phyloP scores from a whole-genome alignment of 2,888 invertebrate species.

The Acronicta aceris region DNA sequence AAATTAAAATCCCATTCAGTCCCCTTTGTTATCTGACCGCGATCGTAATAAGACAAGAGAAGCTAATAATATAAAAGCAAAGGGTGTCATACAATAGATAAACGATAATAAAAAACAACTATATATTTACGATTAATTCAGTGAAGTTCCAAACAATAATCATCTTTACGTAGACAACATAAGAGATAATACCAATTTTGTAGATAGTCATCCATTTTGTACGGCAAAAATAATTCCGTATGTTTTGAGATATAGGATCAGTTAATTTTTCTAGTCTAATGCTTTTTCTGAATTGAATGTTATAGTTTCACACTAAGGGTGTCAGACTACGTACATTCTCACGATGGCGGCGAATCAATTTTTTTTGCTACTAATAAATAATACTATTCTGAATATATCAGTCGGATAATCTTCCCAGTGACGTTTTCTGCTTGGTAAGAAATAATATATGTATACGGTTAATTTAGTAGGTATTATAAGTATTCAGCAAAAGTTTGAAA shows the following conservation, averaged over 20 bases:
- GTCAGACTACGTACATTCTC: constrained; percentile 67
- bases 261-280: constrained; percentile 85
- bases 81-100: constrained; percentile 80
- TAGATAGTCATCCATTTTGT: constrained; percentile 28
- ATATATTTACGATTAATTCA: constrained; percentile 26
- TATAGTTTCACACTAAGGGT: constrained; percentile 74
- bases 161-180: constrained; percentile 54
- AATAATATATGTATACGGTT: constrained; percentile 8
- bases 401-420: constrained; percentile 39
- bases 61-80: constrained; percentile 79
- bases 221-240: constrained; percentile 68
- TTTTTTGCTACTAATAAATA: constrained; percentile 44
- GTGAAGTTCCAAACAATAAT: constrained; percentile 42
- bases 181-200: constrained; percentile 33
- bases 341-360: constrained; percentile 59
- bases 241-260: constrained; percentile 79
- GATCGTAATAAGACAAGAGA: constrained; percentile 82
- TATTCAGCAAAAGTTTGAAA: constrained; percentile 12
- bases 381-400: constrained; percentile 31
- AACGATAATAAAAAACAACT: constrained; percentile 66
- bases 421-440: constrained; percentile 4
- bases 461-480: constrained; percentile 14
- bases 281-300: constrained; percentile 78
- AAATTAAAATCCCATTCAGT: constrained; percentile 78
- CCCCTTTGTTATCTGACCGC: constrained; percentile 80